Percentiles rank a stretch among this genome's conserved stretches.
Evolutionary conservation across 1,140 invertebrate genomes (phyloP).

Genomic region (Paramacrobiotus metropolitanus): DNA sequence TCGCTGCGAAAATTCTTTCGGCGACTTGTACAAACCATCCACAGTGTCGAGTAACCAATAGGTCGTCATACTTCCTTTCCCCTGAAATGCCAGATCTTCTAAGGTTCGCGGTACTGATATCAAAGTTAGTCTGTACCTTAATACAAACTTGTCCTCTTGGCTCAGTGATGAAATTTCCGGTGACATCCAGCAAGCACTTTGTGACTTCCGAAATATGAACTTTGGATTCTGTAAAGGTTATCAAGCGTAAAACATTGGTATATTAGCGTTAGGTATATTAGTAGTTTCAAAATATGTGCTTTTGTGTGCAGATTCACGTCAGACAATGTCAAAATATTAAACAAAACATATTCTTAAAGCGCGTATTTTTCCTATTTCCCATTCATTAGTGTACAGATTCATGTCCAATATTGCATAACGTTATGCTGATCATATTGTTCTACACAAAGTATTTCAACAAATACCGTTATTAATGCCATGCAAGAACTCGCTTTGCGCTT

Average conservation of each 20-base stretch:
- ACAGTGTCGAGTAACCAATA: background rate
- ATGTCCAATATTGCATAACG: too few relatives aligned
- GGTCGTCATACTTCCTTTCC: background rate
- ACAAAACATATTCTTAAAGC: background rate
- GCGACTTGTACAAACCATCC: too few relatives aligned
- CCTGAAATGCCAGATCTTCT: background rate
- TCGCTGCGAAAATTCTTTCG: too few relatives aligned
- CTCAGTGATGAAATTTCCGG: background rate
- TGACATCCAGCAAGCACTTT: background rate
- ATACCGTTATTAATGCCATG: background rate
- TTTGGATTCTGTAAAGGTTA: background rate
- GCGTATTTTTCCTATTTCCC: too few relatives aligned
- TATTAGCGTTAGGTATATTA: background rate
- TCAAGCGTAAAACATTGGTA: background rate
- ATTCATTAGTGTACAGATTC: too few relatives aligned
- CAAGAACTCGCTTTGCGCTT: background rate
- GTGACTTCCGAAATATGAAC: background rate
- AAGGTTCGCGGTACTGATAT: background rate
- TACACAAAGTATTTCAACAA: too few relatives aligned
- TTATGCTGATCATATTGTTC: too few relatives aligned
- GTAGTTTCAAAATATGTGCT: too few relatives aligned
- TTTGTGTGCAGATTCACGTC: background rate
- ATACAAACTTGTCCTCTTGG: background rate
- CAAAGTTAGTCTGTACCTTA: background rate
- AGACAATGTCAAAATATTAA: background rate